Evolutionary conservation across 2,797 vertebrate genomes (phyloP), one percentile per base, ranked within the genome.

Genomic region (Acrossocheilus wenchowensis): DNA sequence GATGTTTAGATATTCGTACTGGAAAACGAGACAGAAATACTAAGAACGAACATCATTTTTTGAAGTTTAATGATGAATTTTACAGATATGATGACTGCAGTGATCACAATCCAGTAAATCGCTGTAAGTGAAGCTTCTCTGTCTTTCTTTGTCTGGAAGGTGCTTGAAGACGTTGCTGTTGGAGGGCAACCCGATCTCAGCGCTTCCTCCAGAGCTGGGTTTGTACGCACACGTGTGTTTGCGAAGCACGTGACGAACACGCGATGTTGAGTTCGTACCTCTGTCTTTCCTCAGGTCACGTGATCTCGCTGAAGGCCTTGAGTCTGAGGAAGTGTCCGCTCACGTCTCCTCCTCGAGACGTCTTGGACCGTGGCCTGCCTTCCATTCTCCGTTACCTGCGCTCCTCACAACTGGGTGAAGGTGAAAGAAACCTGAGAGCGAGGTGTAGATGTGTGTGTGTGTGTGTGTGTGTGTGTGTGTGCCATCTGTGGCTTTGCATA

Each of bases 161-260:
- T 93, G 85, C 81, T 91, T 97, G 92, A 95, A 94, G 93, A 95
- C 95, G 3, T 93, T 97, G 78, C 93, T 97, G 52, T 91, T 97
- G 50, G 97, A 97, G 87, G 94, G 92, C 81, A 97, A 97, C 91
- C 96, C 96, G 30, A 93, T 96, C 90, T 94, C 92, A 6, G 90
- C 92, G 81, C 94, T 98, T 54, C 96, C 96, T 1, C 21, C 92
- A 82, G 96, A 97, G 87, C 90, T 97, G 84, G 96, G 62, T 66
- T 34, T 30, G 62, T 34, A 15, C n/a, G 1, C 62, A 34, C 62
- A 34, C 5, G 26, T 26, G 60, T 64, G 60, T 64, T 64, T 12
- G 23, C 4, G 57, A n/a, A 62, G n/a, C n/a, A 12, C 5, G n/a
- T 62, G 60, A 62, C 1, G n/a, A 12, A 62, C 60, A 12, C 10